Conservation (phyloP, 2,113 vertebrate species). For the Ceratotherium simum region DNA sequence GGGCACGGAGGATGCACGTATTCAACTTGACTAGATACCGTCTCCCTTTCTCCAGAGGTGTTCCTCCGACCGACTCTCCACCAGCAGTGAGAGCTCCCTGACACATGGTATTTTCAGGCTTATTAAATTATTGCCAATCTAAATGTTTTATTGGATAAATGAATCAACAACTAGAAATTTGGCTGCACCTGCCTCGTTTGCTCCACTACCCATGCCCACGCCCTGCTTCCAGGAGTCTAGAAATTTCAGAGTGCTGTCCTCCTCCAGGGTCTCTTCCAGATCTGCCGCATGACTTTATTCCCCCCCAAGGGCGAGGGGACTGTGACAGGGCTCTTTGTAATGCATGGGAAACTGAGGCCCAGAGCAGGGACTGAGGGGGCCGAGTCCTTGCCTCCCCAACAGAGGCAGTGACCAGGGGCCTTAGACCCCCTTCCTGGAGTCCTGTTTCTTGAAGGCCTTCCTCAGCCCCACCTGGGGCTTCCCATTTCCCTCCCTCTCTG, state of each 20-base stretch:
- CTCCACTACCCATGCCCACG: accelerated
- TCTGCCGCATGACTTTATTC: background rate
- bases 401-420: background rate
- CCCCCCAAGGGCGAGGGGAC: background rate
- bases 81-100: accelerated
- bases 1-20: accelerated
- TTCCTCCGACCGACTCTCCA: background rate
- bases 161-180: background rate
- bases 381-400: background rate
- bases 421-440: background rate
- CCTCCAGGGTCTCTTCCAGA: background rate
- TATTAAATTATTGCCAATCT: background rate
- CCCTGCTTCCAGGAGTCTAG: background rate
- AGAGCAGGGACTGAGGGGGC: background rate
- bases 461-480: background rate
- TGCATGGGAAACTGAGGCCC: background rate
- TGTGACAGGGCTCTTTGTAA: background rate
- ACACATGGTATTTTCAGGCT: background rate
- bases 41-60: background rate
- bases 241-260: background rate
- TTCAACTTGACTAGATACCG: accelerated
- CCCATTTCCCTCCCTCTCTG: background rate
- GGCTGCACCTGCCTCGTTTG: background rate
- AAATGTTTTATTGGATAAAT: background rate
- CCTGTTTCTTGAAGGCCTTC: background rate